Evolutionary conservation across 2,888 invertebrate genomes (phyloP).

Genomic region (Cheilosia vernalis): DNA sequence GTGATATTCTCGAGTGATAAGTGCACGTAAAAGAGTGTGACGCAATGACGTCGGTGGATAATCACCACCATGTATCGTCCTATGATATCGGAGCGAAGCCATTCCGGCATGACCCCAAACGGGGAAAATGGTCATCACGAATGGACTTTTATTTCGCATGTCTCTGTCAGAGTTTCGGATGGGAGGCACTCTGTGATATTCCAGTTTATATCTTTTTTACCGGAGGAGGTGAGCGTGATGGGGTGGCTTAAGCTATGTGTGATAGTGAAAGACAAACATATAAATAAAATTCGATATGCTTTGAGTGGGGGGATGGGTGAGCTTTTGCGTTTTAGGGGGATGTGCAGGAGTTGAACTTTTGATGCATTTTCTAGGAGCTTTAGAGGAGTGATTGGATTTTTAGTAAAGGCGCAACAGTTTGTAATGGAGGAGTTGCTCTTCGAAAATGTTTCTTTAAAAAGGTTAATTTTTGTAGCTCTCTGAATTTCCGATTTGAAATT

Average conservation of each 20-base stretch:
- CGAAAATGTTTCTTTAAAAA: neutral
- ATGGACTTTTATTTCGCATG: slow-evolving; percentile 91
- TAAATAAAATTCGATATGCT: neutral
- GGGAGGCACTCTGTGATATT: slow-evolving; percentile 92
- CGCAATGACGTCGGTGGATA: slow-evolving; percentile 74
- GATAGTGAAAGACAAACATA: neutral
- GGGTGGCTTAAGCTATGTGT: slow-evolving; percentile 22
- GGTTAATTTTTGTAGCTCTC: neutral
- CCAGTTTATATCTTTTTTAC: slow-evolving; percentile 82
- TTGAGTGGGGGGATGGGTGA: slow-evolving; percentile 15
- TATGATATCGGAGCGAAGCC: slow-evolving; percentile 82
- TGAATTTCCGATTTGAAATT: no score
- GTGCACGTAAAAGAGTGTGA: slow-evolving; percentile 37
- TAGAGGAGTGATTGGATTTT: neutral
- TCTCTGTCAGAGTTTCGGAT: slow-evolving; percentile 92
- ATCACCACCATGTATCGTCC: slow-evolving; percentile 76
- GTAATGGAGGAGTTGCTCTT: neutral
- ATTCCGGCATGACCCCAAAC: slow-evolving; percentile 80
- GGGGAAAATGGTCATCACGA: slow-evolving; percentile 90
- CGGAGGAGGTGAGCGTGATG: slow-evolving; percentile 79
- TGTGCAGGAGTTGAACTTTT: slow-evolving; percentile 71
- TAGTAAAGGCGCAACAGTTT: slow-evolving; percentile 35
- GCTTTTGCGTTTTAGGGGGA: slow-evolving; percentile 48
- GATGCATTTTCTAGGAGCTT: slow-evolving; percentile 61
- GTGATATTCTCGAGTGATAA: slow-evolving; percentile 38